Evolutionary conservation across 2,888 invertebrate species (phyloP), one percentile per base, ranked within the genome.

Genomic region (Hydroisotoma schaefferi): DNA sequence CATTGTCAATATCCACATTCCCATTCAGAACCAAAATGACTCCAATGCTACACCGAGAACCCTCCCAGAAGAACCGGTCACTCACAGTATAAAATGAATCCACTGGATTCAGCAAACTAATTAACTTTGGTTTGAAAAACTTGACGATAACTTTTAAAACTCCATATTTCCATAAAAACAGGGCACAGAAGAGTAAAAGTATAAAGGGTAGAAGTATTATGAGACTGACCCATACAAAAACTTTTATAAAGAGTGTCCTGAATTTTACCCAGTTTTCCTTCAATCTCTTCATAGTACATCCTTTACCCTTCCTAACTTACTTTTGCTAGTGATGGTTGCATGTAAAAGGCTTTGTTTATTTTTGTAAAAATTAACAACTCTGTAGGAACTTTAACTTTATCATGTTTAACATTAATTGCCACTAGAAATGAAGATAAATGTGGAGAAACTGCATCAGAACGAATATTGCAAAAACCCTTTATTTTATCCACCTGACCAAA

Each of bases 11-110:
- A 38, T 62, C 53, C 29, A 65, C 53, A 15, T 53, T 48, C 18
- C 63, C 67, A 27, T 67, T 59, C 23, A 67, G 33, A n/a, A 65
- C 49, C 28, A 64, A 53, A 44, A 67, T 57, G 12, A 65, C 33
- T 2, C 60, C 67, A 33, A 62, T 38, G 26, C 59, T 61, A 4
- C 60, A 59, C 8, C 61, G 48, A 5, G 61, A 57, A 33, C 33
- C 59, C 26, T 63, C 65, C 61, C 65, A 62, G 49, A 57, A 67
- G 25, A 48, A 56, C 5, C 40, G 40, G 2, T 57, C 55, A 27
- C 64, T 64, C 1, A 60, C 37, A 12, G 67, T 63, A 38, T 54
- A 60, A 20, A 67, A 23, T 4, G 56, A 37, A 18, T 67, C 67
- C 1, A 46, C 33, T 12, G 44, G 26, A 23, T 28, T 55, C 49